These are phyloP conservation scores for Germaria angustata DNA, from an alignment of 2,888 invertebrate species.

Conservation along the genomic window DNA sequence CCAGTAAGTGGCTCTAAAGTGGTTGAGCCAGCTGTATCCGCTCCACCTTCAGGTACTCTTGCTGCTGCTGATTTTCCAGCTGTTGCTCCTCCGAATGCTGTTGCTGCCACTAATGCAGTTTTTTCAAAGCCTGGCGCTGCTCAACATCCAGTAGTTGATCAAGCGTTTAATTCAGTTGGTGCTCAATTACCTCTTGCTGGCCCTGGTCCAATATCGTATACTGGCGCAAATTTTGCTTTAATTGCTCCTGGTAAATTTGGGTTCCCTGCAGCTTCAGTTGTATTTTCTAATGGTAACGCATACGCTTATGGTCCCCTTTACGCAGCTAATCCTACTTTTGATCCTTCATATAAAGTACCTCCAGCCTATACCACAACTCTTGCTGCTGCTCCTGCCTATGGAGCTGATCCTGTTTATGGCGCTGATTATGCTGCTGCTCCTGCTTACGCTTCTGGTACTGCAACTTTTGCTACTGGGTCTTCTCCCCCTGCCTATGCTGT, in stretches of 20 bases:
- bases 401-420: slow-evolving; percentile 29
- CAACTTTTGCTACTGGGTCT: not conserved
- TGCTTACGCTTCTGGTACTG: slow-evolving; percentile 5
- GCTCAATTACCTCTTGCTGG: slow-evolving; percentile 64
- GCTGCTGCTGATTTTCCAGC: slow-evolving; percentile 59
- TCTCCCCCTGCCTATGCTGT: slow-evolving; percentile 60
- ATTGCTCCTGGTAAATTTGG: slow-evolving; percentile 53
- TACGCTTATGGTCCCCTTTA: slow-evolving; percentile 1
- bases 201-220: slow-evolving; percentile 55
- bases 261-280: slow-evolving; percentile 51
- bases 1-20: slow-evolving; percentile 80
- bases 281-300: not conserved
- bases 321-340: not conserved
- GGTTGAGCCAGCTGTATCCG: slow-evolving; percentile 67
- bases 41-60: slow-evolving; percentile 64
- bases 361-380: not conserved
- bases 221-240: slow-evolving; percentile 67
- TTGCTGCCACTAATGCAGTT: not conserved
- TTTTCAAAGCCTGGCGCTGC: not conserved
- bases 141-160: not conserved
- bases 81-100: slow-evolving; percentile 40
- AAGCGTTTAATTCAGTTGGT: not conserved
- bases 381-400: slow-evolving; percentile 4
- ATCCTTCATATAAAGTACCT: not conserved
- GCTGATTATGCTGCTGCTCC: not conserved